Base-by-base conservation (phyloP, 2,113 vertebrate species). In the Bubalus kerabau region DNA sequence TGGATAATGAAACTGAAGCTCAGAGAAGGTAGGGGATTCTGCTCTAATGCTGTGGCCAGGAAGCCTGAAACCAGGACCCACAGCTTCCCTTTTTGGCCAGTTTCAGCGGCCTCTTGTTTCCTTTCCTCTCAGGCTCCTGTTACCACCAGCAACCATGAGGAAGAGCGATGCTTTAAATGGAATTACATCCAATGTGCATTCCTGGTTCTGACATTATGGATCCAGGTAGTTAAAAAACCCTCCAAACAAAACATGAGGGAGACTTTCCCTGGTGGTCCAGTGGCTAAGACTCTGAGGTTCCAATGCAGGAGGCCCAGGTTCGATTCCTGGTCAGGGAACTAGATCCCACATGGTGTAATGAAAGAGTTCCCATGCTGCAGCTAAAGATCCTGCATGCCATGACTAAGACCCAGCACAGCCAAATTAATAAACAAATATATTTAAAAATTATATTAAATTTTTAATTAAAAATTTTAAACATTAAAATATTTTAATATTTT, bases 161-260 rank as follows among this genome's bases (percentile, higher is more conserved):
- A 78, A 82, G 57, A 74, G 46, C 12, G 15, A 56, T 15, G 26
- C 40, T 54, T n/a, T 13, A 7, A 14, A 15, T 32, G 1, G 19
- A 59, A 28, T 46, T 40, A 21, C 76, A 19, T 32, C 13, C 46
- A 23, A 0, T 0, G 7, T 19, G 40, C 24, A 1, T 32, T 26
- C 57, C 46, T 26, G 12, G 11, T 19, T 57, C 15, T 1, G 7
- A 26, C 16, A 28, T 3, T n/a, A 32, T 13, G 56, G 43, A 52
- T 43, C 9, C 36, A 43, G 26, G 46, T 23, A 57, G 24, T 26
- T 71, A 43, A 50, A 21, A 84, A 71, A 14, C 2, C 43, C 46
- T 26, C 36, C 15, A 3, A 7, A 0, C 6, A 19, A 48, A 12
- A 6, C 10, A 3, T 43, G 71, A 76, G 11, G 40, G 23, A 43